Conservation (phyloP, 2,797 vertebrate species). For the Oreonectes daqikongensis region DNA sequence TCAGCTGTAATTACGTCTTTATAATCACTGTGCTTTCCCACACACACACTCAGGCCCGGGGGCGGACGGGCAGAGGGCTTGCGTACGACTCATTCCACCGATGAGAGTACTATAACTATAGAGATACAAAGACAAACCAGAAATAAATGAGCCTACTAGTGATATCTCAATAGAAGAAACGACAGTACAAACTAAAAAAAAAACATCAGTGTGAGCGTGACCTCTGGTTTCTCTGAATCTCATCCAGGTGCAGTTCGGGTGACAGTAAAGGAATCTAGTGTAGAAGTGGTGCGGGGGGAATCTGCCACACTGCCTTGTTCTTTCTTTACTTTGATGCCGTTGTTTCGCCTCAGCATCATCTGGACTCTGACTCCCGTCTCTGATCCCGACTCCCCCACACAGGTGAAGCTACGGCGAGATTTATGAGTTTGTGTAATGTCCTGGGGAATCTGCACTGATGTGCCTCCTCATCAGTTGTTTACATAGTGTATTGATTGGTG, state of each 20-base stretch:
- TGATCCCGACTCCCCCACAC: conserved; percentile 73
- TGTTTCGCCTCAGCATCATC: conserved; percentile 81
- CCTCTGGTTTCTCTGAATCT: not conserved
- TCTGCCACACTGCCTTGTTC: conserved; percentile 76
- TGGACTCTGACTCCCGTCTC: conserved; percentile 79
- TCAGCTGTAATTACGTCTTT: conserved; percentile 75
- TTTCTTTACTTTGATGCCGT: conserved; percentile 75
- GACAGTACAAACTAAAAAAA: not conserved
- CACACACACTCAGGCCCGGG: conserved; percentile 57
- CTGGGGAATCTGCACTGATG: not conserved
- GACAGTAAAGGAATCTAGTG: conserved; percentile 68
- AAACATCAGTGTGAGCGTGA: not conserved
- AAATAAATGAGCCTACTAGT: not conserved
- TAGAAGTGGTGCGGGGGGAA: conserved; percentile 77
- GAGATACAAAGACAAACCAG: conserved; percentile 25
- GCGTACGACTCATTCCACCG: conserved; percentile 63
- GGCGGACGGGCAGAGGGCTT: conserved; percentile 48
- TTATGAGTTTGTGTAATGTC: not conserved
- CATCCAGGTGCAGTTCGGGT: conserved; percentile 73
- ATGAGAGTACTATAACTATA: conserved; percentile 59
- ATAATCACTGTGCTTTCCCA: conserved; percentile 59
- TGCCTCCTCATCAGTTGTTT: not conserved
- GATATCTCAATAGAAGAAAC: no score
- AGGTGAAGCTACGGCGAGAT: conserved; percentile 61
- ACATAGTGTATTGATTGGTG: not conserved